Conservation (phyloP, 2,888 invertebrate genomes). For the Aphodius granarius region DNA sequence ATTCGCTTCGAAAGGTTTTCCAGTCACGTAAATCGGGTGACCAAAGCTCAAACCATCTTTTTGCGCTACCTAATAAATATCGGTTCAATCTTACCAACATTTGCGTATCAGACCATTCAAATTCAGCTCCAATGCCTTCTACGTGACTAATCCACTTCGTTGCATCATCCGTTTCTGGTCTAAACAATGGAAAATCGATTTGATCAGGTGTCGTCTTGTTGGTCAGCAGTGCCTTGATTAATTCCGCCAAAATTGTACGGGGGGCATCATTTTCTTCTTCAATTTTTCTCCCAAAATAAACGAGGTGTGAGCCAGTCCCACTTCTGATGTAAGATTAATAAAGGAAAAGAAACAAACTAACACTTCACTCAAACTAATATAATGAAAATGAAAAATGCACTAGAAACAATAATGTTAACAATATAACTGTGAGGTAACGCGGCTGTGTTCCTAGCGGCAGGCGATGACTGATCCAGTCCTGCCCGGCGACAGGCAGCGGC, state of each 20-base stretch:
- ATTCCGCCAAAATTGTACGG: background rate
- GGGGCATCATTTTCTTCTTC: background rate
- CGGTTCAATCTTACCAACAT: background rate
- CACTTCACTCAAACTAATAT: no score
- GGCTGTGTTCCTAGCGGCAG: no score
- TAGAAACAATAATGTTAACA: no score
- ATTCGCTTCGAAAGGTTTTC: conserved; percentile 33
- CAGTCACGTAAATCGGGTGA: conserved; percentile 30
- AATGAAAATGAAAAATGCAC: no score
- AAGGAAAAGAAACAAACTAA: no score
- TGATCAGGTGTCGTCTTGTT: background rate
- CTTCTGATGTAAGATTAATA: no score
- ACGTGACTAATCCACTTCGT: background rate
- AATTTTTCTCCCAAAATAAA: no score
- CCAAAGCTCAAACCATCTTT: background rate
- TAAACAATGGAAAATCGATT: background rate
- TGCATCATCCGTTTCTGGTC: conserved; percentile 3
- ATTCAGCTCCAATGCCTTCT: background rate
- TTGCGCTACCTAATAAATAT: conserved; percentile 21
- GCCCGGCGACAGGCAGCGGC: no score
- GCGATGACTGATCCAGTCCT: no score
- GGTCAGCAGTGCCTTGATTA: background rate
- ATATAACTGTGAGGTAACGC: no score
- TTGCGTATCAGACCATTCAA: conserved; percentile 1
- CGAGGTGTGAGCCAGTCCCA: no score